Evolutionary conservation across 2,888 invertebrate genomes (phyloP).

Genomic region (Lamellibrachia columna): DNA sequence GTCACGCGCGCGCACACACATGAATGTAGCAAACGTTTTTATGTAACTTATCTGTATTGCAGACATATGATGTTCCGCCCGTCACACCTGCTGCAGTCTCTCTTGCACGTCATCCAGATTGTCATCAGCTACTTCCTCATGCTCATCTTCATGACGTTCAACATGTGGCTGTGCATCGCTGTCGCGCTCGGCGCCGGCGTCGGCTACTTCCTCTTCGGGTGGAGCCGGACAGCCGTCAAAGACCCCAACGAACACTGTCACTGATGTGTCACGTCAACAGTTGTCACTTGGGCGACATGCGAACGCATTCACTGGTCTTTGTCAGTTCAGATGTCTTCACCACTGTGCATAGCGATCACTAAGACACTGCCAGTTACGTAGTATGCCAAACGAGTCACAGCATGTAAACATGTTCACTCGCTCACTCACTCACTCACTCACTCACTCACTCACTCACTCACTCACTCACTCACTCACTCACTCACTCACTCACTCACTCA

Average conservation of each 20-base stretch:
- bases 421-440: neutral
- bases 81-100: slow-evolving; percentile 82
- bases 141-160: slow-evolving; percentile 97
- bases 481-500: neutral
- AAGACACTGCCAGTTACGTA: neutral
- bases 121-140: slow-evolving; percentile 90
- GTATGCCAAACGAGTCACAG: too few relatives aligned
- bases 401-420: neutral
- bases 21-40: neutral
- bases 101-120: slow-evolving; percentile 87
- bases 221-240: slow-evolving; percentile 87
- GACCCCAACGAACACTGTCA: slow-evolving; percentile 95
- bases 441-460: neutral
- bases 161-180: slow-evolving; percentile 90
- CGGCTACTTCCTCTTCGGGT: slow-evolving; percentile 93
- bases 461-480: neutral
- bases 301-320: neutral
- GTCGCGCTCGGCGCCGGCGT: slow-evolving; percentile 87
- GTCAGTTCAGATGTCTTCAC: neutral
- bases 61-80: neutral
- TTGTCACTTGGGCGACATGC: neutral
- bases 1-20: too few relatives aligned
- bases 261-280: slow-evolving; percentile 64
- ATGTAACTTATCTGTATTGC: neutral
- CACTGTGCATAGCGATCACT: neutral